These are phyloP conservation scores for Catharus minimus DNA, from an alignment of 2,113 vertebrate species.

Conservation along the genomic window DNA sequence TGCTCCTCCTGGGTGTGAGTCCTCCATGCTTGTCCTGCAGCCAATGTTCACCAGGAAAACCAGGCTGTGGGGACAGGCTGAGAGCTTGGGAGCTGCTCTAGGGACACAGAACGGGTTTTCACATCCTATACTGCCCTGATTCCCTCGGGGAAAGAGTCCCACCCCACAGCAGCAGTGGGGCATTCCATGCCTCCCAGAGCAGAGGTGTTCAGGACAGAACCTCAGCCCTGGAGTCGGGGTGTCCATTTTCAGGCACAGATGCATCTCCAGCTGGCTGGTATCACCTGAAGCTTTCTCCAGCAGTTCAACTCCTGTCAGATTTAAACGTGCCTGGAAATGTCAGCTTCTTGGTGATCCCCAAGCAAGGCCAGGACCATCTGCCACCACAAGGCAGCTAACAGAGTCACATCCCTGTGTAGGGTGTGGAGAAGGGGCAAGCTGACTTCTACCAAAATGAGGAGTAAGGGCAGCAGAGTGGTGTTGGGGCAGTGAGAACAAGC, in stretches of 20 bases:
- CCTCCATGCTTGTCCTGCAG: background rate
- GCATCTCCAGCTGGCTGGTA: background rate
- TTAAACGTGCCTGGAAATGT: background rate
- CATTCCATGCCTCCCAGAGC: accelerated
- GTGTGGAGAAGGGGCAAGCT: background rate
- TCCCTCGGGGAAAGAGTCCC: accelerated
- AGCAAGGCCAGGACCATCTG: background rate
- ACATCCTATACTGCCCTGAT: background rate
- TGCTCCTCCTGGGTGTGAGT: accelerated
- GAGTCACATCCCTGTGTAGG: accelerated
- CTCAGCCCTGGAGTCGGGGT: background rate
- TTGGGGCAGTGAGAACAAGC: background rate
- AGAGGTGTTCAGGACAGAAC: background rate
- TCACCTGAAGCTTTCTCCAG: background rate
- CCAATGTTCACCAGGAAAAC: background rate
- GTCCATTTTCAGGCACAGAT: background rate
- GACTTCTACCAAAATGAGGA: background rate
- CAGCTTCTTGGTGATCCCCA: accelerated
- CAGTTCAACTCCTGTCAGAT: background rate
- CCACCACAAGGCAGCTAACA: background rate
- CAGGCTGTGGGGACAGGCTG: background rate
- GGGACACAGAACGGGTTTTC: background rate
- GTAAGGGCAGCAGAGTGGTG: background rate
- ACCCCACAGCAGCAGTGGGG: background rate
- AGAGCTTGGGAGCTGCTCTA: background rate